These are phyloP conservation scores for Oryzias javanicus DNA, from an alignment of 2,113 vertebrate genomes.

Conservation along the genomic window DNA sequence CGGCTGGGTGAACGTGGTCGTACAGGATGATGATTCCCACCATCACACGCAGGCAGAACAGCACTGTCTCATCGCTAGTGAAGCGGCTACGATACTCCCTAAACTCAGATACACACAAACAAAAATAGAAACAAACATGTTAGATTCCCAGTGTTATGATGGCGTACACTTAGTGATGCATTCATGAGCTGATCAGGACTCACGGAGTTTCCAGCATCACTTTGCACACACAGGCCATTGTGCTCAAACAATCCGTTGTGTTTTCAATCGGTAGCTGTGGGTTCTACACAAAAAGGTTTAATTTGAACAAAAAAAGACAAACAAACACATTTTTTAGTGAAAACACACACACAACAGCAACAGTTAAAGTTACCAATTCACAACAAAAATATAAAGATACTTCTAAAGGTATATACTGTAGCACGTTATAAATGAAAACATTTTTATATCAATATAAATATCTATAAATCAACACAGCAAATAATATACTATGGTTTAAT, in stretches of 20 bases:
- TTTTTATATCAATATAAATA: too few relatives aligned
- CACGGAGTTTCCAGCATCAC: conserved; percentile 70
- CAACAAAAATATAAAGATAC: too few relatives aligned
- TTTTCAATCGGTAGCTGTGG: conserved; percentile 55
- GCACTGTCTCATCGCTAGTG: conserved; percentile 59
- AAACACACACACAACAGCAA: too few relatives aligned
- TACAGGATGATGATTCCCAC: conserved; percentile 70
- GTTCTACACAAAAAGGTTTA: conserved; percentile 31
- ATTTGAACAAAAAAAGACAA: background rate
- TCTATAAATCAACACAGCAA: too few relatives aligned
- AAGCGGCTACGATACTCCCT: conserved; percentile 67
- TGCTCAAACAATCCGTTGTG: conserved; percentile 65
- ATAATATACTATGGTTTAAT: too few relatives aligned
- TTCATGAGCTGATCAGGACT: conserved; percentile 36
- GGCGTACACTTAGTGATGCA: background rate
- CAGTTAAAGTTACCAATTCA: too few relatives aligned
- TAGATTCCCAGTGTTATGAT: too few relatives aligned
- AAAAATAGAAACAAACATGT: background rate
- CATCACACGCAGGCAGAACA: conserved; percentile 69
- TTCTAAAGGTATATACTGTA: too few relatives aligned
- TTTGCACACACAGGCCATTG: conserved; percentile 67
- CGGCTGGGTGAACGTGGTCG: conserved; percentile 63
- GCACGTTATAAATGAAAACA: too few relatives aligned
- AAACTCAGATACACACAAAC: conserved; percentile 15
- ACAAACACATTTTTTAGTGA: too few relatives aligned